Evolutionary conservation across 2,797 vertebrate species (phyloP).

Genomic region (Moxostoma hubbsi): DNA sequence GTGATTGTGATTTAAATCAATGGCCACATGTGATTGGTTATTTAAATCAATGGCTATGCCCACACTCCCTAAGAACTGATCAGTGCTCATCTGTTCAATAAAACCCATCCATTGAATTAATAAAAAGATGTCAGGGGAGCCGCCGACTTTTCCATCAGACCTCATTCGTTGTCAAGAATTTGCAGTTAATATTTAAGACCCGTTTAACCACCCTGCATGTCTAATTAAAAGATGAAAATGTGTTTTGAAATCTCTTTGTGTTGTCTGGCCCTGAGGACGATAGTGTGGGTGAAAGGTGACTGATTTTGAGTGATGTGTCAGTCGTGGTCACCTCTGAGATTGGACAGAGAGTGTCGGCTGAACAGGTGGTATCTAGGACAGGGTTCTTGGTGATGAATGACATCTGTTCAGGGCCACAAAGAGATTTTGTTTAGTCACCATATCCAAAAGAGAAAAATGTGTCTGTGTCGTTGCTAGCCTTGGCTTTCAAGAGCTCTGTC

Average conservation of each 20-base stretch:
- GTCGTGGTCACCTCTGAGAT: conserved; percentile 52
- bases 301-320: conserved; percentile 52
- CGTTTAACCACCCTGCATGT: neutral
- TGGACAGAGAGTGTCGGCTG: conserved; percentile 48
- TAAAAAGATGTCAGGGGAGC: neutral
- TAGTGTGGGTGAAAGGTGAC: conserved; percentile 27
- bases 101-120: too few species aligned
- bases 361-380: conserved; percentile 64
- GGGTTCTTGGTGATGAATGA: conserved; percentile 61
- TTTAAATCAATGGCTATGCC: too few species aligned
- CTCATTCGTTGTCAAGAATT: neutral
- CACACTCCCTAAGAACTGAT: too few species aligned
- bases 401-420: conserved; percentile 41
- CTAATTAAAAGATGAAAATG: neutral
- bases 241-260: conserved; percentile 16
- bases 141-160: neutral
- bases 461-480: neutral
- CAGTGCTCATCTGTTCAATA: too few species aligned
- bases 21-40: too few species aligned
- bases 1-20: too few species aligned
- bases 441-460: conserved; percentile 4
- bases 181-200: neutral
- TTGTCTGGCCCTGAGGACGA: neutral
- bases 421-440: conserved; percentile 29
- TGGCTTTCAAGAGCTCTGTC: neutral